phyloP scores from a whole-genome alignment of 2,797 vertebrate species.

The Acipenser transmontanus region DNA sequence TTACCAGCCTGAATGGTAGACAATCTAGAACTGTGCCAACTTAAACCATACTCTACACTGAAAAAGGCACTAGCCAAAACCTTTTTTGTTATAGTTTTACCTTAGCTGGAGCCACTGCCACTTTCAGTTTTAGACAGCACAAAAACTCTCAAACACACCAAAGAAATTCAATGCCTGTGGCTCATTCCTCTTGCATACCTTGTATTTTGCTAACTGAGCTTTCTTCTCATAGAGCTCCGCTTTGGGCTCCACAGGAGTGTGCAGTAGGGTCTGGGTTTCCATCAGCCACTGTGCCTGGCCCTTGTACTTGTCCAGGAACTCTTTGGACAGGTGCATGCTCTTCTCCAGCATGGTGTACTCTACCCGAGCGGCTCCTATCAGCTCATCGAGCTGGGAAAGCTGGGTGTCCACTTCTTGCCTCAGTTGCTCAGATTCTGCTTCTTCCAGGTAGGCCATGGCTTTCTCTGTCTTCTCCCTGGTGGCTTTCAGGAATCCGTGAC shows the following conservation, averaged over 20 bases:
- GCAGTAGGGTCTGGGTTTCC: conserved; percentile 70
- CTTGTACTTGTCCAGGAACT: conserved; percentile 86
- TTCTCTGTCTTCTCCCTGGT: conserved; percentile 74
- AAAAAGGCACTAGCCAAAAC: no score
- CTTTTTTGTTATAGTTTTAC: no score
- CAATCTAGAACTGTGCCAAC: no score
- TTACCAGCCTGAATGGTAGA: no score
- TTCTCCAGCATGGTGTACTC: conserved; percentile 77
- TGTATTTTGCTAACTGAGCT: conserved; percentile 88
- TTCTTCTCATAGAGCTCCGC: conserved; percentile 92
- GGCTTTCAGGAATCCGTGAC: conserved; percentile 79
- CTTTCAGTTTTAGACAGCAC: no score
- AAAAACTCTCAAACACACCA: no score
- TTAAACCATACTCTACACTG: no score
- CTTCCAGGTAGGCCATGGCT: conserved; percentile 70
- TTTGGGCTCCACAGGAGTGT: conserved; percentile 72
- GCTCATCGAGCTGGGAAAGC: conserved; percentile 71
- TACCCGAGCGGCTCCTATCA: conserved; percentile 72
- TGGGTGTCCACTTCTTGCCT: conserved; percentile 69
- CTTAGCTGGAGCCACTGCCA: no score
- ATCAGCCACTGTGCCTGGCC: conserved; percentile 76
- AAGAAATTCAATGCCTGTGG: no score
- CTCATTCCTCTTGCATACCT: conserved; percentile 64
- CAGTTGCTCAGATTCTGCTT: conserved; percentile 62
- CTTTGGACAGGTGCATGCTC: conserved; percentile 75